Percentiles rank a stretch among this genome's conserved stretches.
Conservation (phyloP, 1,140 invertebrate species). For the Mylabris phalerata region DNA sequence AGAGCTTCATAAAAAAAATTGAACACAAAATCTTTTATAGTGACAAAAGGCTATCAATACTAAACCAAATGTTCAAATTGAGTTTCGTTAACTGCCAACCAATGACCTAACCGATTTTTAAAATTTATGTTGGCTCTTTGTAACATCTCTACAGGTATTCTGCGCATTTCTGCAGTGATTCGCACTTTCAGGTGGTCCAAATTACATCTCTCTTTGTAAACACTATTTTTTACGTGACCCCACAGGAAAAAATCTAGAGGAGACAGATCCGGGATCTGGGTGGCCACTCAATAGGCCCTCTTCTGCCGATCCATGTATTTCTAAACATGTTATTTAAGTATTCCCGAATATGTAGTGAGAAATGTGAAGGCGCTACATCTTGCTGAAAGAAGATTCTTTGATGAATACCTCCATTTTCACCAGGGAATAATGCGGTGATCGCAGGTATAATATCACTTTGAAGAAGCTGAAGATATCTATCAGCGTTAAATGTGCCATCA, state of each 20-base stretch:
- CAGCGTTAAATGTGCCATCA: background rate
- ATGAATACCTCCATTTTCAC: slow-evolving; percentile 6
- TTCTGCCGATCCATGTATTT: slow-evolving; percentile 2
- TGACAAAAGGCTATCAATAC: background rate
- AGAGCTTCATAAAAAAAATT: slow-evolving; percentile 3
- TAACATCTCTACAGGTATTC: slow-evolving; percentile 1
- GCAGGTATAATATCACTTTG: slow-evolving; percentile 1
- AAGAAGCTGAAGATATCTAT: slow-evolving; percentile 1
- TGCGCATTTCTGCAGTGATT: slow-evolving; percentile 4
- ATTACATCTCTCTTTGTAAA: slow-evolving; percentile 3
- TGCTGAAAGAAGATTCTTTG: slow-evolving; percentile 1
- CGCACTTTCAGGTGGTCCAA: background rate
- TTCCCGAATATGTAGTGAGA: background rate
- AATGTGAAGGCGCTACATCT: too few species aligned
- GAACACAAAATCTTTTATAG: background rate
- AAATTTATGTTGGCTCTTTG: background rate
- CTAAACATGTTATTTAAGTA: slow-evolving; percentile 1
- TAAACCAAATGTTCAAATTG: background rate
- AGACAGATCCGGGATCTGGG: slow-evolving; percentile 2
- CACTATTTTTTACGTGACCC: slow-evolving; percentile 3
- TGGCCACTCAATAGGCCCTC: background rate
- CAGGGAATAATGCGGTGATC: background rate
- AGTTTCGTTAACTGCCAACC: background rate
- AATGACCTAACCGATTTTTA: slow-evolving; percentile 1
- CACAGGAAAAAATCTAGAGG: slow-evolving; percentile 6